A percentile compares a stretch with the other conserved stretches of the same genome.
phyloP scores from a whole-genome alignment of 2,113 vertebrate species.

The Blennius ocellaris region DNA sequence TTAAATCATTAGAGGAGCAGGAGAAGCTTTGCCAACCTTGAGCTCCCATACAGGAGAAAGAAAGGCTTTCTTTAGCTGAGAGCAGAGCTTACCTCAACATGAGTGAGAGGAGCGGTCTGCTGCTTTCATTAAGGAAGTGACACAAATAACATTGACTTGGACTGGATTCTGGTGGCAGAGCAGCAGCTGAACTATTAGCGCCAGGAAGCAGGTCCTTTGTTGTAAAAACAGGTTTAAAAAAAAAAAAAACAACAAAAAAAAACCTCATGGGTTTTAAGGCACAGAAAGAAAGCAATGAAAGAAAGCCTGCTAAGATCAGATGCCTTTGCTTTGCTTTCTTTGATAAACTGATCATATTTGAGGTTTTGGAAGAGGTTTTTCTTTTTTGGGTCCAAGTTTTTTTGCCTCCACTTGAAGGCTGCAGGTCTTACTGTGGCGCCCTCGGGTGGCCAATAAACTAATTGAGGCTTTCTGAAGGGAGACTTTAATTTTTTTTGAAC shows the following conservation, averaged over 20 bases:
- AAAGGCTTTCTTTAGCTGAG: constrained; percentile 86
- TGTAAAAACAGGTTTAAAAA: constrained; percentile 55
- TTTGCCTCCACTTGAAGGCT: background rate
- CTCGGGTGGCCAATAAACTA: constrained; percentile 35
- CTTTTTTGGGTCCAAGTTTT: constrained; percentile 26
- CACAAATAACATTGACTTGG: constrained; percentile 70
- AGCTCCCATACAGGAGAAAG: constrained; percentile 88
- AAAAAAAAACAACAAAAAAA: constrained; percentile 3
- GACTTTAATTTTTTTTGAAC: too few relatives aligned
- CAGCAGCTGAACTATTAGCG: constrained; percentile 55
- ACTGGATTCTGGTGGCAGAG: constrained; percentile 50
- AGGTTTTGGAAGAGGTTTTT: constrained; percentile 5
- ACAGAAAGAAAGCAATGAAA: constrained; percentile 51
- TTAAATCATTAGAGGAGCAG: constrained; percentile 78
- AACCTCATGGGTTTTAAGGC: constrained; percentile 38
- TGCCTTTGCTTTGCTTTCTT: constrained; percentile 10
- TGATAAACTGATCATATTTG: constrained; percentile 11
- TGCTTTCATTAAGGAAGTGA: constrained; percentile 79
- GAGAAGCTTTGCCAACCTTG: constrained; percentile 91
- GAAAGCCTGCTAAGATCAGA: constrained; percentile 26
- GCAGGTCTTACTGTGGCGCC: constrained; percentile 54
- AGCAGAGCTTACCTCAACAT: constrained; percentile 65
- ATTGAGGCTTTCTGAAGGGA: background rate
- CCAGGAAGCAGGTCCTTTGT: constrained; percentile 61
- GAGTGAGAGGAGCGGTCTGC: constrained; percentile 70